Conservation (phyloP, 1,140 invertebrate genomes). For the Brachionus plicatilis region DNA sequence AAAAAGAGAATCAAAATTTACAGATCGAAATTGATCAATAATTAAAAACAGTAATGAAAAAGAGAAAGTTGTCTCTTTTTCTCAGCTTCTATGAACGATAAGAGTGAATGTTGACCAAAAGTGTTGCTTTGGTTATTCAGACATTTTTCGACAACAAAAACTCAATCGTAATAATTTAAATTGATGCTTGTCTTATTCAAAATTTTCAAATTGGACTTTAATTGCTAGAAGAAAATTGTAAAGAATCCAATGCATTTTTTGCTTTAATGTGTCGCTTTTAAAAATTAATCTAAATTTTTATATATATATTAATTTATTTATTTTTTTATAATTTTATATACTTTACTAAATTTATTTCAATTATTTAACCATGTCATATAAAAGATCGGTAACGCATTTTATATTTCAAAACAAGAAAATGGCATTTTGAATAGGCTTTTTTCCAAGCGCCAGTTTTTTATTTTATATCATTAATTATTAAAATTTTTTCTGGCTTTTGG, state of each 20-base stretch:
- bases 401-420: background rate
- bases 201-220: background rate
- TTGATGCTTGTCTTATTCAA: background rate
- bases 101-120: background rate
- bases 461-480: background rate
- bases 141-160: background rate
- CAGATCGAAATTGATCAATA: background rate
- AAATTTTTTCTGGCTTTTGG: background rate
- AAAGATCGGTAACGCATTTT: background rate
- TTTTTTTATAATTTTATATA: background rate
- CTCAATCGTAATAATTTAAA: background rate
- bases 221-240: background rate
- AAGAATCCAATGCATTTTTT: background rate
- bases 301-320: background rate
- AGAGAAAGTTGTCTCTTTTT: background rate
- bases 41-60: background rate
- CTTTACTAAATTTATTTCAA: background rate
- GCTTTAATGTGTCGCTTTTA: slow-evolving; percentile 8
- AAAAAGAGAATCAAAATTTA: background rate
- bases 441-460: background rate
- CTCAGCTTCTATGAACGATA: background rate
- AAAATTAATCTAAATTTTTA: background rate
- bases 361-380: background rate
- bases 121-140: background rate
- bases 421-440: background rate